Base-by-base conservation (phyloP, 1,140 invertebrate species). In the Branchinecta lynchi region DNA sequence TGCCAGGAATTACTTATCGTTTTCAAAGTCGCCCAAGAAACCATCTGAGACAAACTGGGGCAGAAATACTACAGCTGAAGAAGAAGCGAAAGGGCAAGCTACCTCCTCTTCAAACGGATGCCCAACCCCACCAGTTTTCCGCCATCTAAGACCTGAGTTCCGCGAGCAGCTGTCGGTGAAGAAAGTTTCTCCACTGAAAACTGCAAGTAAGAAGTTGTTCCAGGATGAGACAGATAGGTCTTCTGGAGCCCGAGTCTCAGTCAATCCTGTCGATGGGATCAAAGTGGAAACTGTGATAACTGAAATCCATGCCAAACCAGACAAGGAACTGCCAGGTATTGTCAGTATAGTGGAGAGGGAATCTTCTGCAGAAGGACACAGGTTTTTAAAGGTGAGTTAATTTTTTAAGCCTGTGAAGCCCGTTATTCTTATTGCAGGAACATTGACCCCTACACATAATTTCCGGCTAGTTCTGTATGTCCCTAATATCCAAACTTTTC, bases 101-200 rank as follows among this genome's bases (percentile, higher is more conserved):
- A 32, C 32, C 5, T 32, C 32, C 21, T 68, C 71, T 20, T 65
- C 51, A 8, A 51, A 45, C 15, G 46, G 67, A 12, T 65, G 65
- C 10, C 20, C 70, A 7, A 68, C 70, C n/a, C 60, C 68, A 32
- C 7, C 74, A 72, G 89, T 92, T 12, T 79, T 92, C 68, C 82
- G 88, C 78, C 88, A 91, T 77, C 76, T 92, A 66, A 82, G 87
- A 73, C 87, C 89, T 0, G 89, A 92, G 76, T 93, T 93, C 76
- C 81, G 89, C 8, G 87, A 89, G 3, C 90, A 92, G 77, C 77
- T 92, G 65, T 86, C 87, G 0, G 84, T 88, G 8, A 79, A 87
- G 6, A 85, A 83, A 60, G 17, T 46, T 43, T 66, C 20, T 10
- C 67, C 71, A 8, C 69, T 70, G 20, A 45, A 65, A 43, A 51